These are phyloP conservation scores for Geococcyx californianus DNA, from an alignment of 2,113 vertebrate species.

Conservation along the genomic window DNA sequence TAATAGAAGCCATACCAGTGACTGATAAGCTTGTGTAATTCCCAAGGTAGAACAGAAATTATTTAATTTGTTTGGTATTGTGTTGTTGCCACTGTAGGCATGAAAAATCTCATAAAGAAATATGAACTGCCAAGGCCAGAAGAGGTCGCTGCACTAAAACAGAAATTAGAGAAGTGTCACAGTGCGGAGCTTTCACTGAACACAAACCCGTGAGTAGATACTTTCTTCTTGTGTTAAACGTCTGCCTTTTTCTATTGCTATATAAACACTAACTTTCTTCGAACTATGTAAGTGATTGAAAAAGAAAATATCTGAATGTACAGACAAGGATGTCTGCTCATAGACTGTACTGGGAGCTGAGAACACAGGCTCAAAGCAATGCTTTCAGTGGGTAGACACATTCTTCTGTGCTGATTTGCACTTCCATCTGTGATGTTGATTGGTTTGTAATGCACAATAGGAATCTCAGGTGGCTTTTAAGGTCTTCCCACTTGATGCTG, in stretches of 20 bases:
- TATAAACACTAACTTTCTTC: not conserved
- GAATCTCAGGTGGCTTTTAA: not conserved
- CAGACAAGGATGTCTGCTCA: not conserved
- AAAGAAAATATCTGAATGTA: not conserved
- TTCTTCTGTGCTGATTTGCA: not conserved
- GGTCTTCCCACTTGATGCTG: not conserved
- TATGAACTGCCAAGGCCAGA: slow-evolving; percentile 86
- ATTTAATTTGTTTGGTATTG: not conserved
- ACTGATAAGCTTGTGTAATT: not conserved
- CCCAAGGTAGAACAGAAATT: not conserved
- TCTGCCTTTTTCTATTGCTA: not conserved
- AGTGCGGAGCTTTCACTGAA: slow-evolving; percentile 78
- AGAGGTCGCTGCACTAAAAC: slow-evolving; percentile 84
- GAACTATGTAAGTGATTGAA: not conserved
- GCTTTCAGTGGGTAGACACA: rapidly evolving
- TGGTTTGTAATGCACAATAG: not conserved
- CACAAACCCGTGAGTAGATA: slow-evolving; percentile 80
- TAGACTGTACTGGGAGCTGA: not conserved
- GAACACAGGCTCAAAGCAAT: not conserved
- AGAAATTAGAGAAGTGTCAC: slow-evolving; percentile 91
- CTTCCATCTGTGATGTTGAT: not conserved
- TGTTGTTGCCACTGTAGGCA: slow-evolving; percentile 70
- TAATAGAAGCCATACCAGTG: not conserved
- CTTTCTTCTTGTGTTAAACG: not conserved
- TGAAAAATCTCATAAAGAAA: slow-evolving; percentile 89